Percentiles rank a stretch among this genome's conserved stretches.
phyloP scores from a whole-genome alignment of 1,140 invertebrate species.

The Saccostrea glomerata region DNA sequence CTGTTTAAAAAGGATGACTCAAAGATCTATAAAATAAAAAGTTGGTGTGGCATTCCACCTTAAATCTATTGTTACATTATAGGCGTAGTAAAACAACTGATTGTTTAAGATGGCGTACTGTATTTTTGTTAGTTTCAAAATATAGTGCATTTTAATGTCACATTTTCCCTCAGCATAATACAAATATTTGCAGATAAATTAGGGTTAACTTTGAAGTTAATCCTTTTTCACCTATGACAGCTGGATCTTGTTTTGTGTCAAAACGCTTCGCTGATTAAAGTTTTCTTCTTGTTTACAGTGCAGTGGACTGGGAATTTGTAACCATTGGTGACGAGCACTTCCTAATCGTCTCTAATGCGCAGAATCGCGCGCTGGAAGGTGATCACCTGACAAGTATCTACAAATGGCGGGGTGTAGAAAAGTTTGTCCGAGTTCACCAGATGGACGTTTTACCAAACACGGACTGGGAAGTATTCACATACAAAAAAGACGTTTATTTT shows the following conservation, averaged over 20 bases:
- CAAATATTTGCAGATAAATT: neutral
- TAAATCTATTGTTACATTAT: too few species aligned
- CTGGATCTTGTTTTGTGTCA: slow-evolving; percentile 13
- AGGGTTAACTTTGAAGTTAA: neutral
- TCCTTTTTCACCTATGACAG: neutral
- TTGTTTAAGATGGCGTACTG: too few species aligned
- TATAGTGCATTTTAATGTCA: neutral
- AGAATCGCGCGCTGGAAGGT: slow-evolving; percentile 65
- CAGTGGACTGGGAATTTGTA: slow-evolving; percentile 77
- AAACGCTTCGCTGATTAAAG: neutral
- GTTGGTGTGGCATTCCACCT: too few species aligned
- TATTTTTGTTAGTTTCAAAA: too few species aligned
- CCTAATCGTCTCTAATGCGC: slow-evolving; percentile 76
- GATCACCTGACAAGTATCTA: slow-evolving; percentile 71
- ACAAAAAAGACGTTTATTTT: slow-evolving; percentile 68
- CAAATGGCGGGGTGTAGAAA: slow-evolving; percentile 76
- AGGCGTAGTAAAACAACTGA: too few species aligned
- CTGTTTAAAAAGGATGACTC: too few species aligned
- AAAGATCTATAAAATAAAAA: too few species aligned
- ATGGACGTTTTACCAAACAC: slow-evolving; percentile 72
- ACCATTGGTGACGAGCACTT: slow-evolving; percentile 73
- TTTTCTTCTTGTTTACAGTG: slow-evolving; percentile 65
- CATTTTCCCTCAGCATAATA: neutral
- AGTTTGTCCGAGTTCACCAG: slow-evolving; percentile 74
- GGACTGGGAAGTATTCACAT: slow-evolving; percentile 74